phyloP scores from a whole-genome alignment of 53 echinoderm and acorn worm genomes.

The Holothuria leucospilota region DNA sequence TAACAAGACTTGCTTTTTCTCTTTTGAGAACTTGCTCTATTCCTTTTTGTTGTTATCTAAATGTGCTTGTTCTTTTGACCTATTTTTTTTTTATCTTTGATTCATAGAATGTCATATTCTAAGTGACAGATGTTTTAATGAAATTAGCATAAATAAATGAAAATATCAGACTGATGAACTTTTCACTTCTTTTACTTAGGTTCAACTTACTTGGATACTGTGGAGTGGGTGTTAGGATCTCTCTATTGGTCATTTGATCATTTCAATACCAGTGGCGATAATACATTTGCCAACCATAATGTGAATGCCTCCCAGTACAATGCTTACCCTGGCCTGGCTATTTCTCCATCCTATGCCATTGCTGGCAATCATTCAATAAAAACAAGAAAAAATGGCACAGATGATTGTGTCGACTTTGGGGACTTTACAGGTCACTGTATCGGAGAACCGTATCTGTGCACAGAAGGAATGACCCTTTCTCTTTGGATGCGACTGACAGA shows the following conservation, averaged over 20 bases:
- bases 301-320: conserved; percentile 71
- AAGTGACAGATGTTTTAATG: neutral
- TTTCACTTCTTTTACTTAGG: conserved; percentile 36
- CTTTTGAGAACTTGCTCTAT: neutral
- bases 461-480: conserved; percentile 67
- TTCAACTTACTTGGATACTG: conserved; percentile 57
- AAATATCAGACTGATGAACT: neutral
- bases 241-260: conserved; percentile 83
- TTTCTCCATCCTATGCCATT: conserved; percentile 64
- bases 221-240: conserved; percentile 49
- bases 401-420: conserved; percentile 81
- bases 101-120: neutral
- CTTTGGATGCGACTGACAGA: conserved; percentile 79
- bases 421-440: conserved; percentile 73
- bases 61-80: too few relatives aligned
- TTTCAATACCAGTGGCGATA: conserved; percentile 71
- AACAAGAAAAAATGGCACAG: conserved; percentile 68
- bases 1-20: too few relatives aligned
- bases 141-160: too few relatives aligned
- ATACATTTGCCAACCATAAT: conserved; percentile 74
- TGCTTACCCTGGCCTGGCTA: conserved; percentile 60
- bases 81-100: too few relatives aligned
- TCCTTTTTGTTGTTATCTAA: neutral
- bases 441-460: conserved; percentile 74
- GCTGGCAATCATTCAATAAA: conserved; percentile 61